Conservation (phyloP, 2,888 invertebrate species). For the Syritta pipiens region DNA sequence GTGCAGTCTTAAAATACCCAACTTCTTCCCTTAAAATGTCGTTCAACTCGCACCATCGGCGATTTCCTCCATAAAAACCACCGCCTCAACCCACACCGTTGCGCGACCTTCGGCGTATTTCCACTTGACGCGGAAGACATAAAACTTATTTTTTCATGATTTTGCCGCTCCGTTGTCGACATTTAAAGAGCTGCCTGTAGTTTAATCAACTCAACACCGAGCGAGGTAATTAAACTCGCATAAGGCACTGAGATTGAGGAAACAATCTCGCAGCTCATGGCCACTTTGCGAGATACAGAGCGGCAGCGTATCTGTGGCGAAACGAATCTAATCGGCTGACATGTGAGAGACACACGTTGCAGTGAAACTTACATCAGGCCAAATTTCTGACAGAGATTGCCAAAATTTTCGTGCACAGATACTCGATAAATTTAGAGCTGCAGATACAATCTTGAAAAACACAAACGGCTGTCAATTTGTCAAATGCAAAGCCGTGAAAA, state of each 20-base stretch:
- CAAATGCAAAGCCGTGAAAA: background rate
- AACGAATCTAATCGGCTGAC: conserved; percentile 6
- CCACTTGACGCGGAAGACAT: conserved; percentile 48
- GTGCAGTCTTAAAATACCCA: no score
- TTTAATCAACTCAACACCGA: conserved; percentile 34
- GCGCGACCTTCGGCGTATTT: conserved; percentile 46
- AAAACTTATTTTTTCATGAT: conserved; percentile 11
- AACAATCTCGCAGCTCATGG: conserved; percentile 62
- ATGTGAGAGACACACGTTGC: no score
- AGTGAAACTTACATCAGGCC: no score
- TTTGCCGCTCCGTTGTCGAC: no score
- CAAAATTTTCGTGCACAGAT: no score
- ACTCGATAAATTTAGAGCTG: conserved; percentile 6
- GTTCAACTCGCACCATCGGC: no score
- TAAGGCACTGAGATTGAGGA: conserved; percentile 52
- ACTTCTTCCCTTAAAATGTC: no score
- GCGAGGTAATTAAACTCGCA: conserved; percentile 43
- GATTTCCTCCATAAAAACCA: no score
- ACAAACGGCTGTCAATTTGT: conserved; percentile 40
- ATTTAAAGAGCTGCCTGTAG: conserved; percentile 22
- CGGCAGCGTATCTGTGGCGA: background rate
- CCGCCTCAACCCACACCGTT: no score
- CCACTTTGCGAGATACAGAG: conserved; percentile 24
- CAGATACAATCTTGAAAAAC: conserved; percentile 20
- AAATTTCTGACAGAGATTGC: conserved; percentile 26